Conservation (phyloP, 2,888 invertebrate genomes). For the Megaustenia siamemsis region DNA sequence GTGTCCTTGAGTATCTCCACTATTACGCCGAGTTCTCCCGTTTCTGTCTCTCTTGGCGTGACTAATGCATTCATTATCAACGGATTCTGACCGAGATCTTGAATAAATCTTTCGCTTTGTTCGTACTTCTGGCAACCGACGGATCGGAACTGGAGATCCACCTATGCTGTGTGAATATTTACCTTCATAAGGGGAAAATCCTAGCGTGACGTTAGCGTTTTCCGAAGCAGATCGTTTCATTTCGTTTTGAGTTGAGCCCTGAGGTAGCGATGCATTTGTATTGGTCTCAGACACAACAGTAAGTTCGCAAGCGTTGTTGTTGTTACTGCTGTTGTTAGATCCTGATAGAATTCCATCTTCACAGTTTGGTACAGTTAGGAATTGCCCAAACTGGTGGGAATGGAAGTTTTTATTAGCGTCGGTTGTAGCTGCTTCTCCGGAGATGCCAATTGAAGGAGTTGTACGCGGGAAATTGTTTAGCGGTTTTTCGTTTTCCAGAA, state of each 20-base stretch:
- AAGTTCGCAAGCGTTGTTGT: background rate
- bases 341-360: background rate
- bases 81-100: constrained; percentile 41
- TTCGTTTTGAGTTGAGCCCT: background rate
- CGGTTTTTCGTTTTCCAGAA: background rate
- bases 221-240: constrained; percentile 52
- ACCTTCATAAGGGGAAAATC: constrained; percentile 24
- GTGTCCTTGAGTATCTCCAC: constrained; percentile 24
- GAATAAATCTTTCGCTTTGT: constrained; percentile 35
- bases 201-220: constrained; percentile 20
- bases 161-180: background rate
- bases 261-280: background rate
- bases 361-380: constrained; percentile 39
- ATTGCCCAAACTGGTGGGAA: constrained; percentile 31
- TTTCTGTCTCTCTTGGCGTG: background rate
- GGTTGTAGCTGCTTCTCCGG: background rate
- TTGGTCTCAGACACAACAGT: background rate
- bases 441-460: background rate
- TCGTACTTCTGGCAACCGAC: constrained; percentile 29
- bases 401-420: constrained; percentile 37
- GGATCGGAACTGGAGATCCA: constrained; percentile 44
- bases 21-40: constrained; percentile 23
- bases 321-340: constrained; percentile 17
- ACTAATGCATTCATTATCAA: constrained; percentile 14
- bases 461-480: background rate